phyloP scores from a whole-genome alignment of 2,888 invertebrate genomes.

The Geophilus truncorum region DNA sequence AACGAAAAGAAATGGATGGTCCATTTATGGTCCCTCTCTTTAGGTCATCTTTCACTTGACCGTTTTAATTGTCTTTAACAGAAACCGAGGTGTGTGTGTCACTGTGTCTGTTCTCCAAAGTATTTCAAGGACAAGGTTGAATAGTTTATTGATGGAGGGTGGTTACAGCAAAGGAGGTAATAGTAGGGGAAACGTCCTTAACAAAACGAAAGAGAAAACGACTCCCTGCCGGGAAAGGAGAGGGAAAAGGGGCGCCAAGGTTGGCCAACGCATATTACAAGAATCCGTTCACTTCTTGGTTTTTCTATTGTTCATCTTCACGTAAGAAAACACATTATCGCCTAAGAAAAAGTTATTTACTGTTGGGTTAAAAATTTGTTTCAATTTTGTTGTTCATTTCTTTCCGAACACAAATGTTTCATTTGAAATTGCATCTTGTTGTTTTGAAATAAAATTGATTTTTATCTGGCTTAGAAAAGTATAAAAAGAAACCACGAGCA shows the following conservation, averaged over 20 bases:
- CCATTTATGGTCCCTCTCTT: slow-evolving; percentile 22
- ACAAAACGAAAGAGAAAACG: slow-evolving; percentile 25
- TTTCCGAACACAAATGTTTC: not conserved
- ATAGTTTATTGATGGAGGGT: slow-evolving; percentile 30
- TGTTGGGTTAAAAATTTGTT: not conserved
- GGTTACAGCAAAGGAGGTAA: slow-evolving; percentile 20
- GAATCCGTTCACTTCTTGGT: not conserved
- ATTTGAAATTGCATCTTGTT: not conserved
- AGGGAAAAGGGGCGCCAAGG: slow-evolving; percentile 25
- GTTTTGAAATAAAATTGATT: not conserved
- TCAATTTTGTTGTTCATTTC: not conserved
- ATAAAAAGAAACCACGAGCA: not conserved
- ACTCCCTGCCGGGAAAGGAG: slow-evolving; percentile 23
- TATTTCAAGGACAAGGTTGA: slow-evolving; percentile 34
- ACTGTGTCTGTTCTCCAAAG: slow-evolving; percentile 19
- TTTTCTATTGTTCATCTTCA: not conserved
- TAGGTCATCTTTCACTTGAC: slow-evolving; percentile 25
- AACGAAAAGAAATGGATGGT: slow-evolving; percentile 14
- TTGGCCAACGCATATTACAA: not conserved
- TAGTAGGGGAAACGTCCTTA: not conserved
- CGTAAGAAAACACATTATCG: not conserved
- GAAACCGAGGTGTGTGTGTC: slow-evolving; percentile 30
- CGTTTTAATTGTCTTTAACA: slow-evolving; percentile 30
- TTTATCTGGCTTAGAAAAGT: not conserved
- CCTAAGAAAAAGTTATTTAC: not conserved